Conservation (phyloP, 2,888 invertebrate genomes). For the Chrysomela aeneicollis region DNA sequence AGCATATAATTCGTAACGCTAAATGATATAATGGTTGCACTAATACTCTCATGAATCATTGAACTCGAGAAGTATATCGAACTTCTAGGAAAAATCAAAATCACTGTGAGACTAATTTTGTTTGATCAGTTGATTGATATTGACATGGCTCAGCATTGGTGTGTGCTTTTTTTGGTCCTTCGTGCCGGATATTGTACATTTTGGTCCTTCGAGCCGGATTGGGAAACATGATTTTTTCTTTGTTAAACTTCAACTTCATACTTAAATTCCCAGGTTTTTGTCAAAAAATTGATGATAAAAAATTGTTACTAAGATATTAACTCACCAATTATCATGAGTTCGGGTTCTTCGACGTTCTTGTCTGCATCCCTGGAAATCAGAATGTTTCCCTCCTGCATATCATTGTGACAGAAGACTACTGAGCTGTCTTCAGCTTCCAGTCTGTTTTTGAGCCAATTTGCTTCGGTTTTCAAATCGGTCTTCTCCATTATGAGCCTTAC, state of each 20-base stretch:
- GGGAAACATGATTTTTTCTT: too few species aligned
- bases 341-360: conserved; percentile 48
- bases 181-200: too few species aligned
- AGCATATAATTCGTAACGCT: too few species aligned
- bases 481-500: conserved; percentile 44
- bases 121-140: neutral
- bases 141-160: neutral
- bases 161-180: neutral
- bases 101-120: too few species aligned
- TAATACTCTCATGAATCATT: too few species aligned
- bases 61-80: too few species aligned
- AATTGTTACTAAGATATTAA: conserved; percentile 9
- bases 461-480: conserved; percentile 71
- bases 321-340: conserved; percentile 59
- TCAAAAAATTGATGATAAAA: too few species aligned
- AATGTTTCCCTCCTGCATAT: conserved; percentile 89
- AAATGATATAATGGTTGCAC: too few species aligned
- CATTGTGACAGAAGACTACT: conserved; percentile 94
- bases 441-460: conserved; percentile 73
- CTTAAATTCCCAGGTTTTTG: too few species aligned
- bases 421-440: conserved; percentile 72
- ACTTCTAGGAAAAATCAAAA: too few species aligned
- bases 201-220: too few species aligned
- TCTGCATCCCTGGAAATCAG: conserved; percentile 63
- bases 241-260: too few species aligned